A percentile compares a stretch with the other conserved stretches of the same genome.
phyloP scores from a whole-genome alignment of 2,113 vertebrate species.

The Elachura formosa region DNA sequence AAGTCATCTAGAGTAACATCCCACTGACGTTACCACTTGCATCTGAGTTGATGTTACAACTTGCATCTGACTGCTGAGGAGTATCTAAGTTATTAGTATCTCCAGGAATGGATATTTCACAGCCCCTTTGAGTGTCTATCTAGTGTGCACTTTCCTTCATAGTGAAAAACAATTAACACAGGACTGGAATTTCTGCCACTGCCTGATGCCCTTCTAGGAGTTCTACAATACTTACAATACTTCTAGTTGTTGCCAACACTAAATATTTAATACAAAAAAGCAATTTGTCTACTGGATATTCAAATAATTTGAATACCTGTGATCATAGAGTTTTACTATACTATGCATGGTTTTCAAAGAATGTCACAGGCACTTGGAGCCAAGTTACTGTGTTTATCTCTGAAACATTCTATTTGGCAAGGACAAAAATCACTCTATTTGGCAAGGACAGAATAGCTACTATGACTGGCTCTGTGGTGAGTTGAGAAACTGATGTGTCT shows the following conservation, averaged over 20 bases:
- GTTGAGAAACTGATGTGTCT: not conserved
- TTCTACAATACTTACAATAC: too few species aligned
- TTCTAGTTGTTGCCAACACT: not conserved
- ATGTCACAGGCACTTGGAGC: not conserved
- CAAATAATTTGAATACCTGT: not conserved
- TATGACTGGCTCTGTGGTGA: not conserved
- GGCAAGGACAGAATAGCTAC: not conserved
- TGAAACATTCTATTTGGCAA: not conserved
- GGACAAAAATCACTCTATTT: not conserved
- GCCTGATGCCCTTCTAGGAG: not conserved
- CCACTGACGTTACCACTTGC: not conserved
- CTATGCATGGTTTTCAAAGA: not conserved
- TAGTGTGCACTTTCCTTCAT: not conserved
- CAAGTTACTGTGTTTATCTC: not conserved
- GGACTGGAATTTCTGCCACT: not conserved
- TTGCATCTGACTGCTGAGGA: not conserved
- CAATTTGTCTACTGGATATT: not conserved
- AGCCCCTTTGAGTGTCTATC: not conserved
- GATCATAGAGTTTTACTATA: not conserved
- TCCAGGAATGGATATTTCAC: not conserved
- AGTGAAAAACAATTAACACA: not conserved
- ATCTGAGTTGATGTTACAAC: too few species aligned
- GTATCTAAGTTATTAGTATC: not conserved
- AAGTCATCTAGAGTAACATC: not conserved
- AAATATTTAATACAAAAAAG: not conserved